These are phyloP conservation scores for Gonocerus acuteangulatus DNA, from an alignment of 2,888 invertebrate species.

Conservation along the genomic window DNA sequence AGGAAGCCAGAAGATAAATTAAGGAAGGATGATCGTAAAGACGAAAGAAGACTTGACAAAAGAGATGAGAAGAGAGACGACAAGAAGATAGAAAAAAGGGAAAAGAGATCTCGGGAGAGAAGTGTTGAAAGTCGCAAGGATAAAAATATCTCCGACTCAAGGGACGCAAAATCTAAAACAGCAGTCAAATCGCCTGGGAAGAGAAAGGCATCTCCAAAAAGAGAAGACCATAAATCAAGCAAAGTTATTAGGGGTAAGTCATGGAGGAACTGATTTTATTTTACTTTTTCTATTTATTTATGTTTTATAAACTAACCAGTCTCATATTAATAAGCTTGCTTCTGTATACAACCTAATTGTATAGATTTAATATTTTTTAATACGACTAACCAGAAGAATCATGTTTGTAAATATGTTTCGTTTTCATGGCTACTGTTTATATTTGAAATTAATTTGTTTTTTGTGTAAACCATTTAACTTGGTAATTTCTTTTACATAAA, in stretches of 20 bases:
- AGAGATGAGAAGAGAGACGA: constrained; percentile 53
- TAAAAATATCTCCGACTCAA: background rate
- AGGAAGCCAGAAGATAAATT: constrained; percentile 10
- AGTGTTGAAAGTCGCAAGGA: constrained; percentile 42
- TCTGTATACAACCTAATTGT: too few species aligned
- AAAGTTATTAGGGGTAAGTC: constrained; percentile 23
- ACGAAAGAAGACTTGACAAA: constrained; percentile 49
- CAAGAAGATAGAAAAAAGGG: constrained; percentile 47
- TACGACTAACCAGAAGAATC: too few species aligned
- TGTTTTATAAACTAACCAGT: background rate
- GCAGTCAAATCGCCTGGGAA: constrained; percentile 29
- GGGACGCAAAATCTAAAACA: background rate
- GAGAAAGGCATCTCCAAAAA: constrained; percentile 25
- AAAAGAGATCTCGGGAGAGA: constrained; percentile 35
- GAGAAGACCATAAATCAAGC: constrained; percentile 19
- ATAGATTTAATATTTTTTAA: too few species aligned
- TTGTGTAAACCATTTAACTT: too few species aligned
- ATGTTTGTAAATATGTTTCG: too few species aligned
- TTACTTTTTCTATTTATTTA: background rate
- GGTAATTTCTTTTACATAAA: too few species aligned
- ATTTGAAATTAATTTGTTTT: too few species aligned
- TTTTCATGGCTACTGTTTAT: too few species aligned
- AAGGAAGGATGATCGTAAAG: constrained; percentile 40
- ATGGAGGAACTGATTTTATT: background rate
- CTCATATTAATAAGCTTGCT: background rate